A percentile compares a stretch with the other conserved stretches of the same genome.
Conservation (phyloP, 92 coral and sea anemone genomes). For the Isaurus tuberculatus region DNA sequence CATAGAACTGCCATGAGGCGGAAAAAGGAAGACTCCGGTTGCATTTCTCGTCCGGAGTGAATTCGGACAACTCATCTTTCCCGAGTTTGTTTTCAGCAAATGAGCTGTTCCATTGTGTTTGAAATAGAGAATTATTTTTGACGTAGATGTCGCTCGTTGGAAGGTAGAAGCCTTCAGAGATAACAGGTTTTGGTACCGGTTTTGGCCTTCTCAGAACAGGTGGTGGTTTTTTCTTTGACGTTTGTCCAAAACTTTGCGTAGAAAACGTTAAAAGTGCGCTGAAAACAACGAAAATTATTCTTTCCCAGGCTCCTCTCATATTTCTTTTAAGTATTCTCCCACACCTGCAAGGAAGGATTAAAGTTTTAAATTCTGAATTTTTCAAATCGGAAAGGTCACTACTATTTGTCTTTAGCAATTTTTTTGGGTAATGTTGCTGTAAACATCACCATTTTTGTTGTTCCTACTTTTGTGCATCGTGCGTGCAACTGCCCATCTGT, state of each 20-base stretch:
- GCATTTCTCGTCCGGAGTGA: constrained; percentile 87
- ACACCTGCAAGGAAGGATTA: constrained; percentile 16
- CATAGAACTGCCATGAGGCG: constrained; percentile 95
- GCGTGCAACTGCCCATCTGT: constrained; percentile 19
- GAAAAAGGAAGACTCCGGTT: constrained; percentile 76
- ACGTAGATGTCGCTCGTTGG: constrained; percentile 43
- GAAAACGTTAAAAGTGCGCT: neutral
- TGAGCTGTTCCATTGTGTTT: constrained; percentile 36
- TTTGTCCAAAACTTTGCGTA: constrained; percentile 2
- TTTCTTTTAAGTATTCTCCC: neutral
- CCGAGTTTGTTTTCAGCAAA: constrained; percentile 56
- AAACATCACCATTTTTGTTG: neutral
- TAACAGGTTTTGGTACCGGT: neutral
- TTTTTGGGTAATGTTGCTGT: neutral
- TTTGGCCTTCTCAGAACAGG: constrained; percentile 25
- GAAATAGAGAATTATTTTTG: constrained; percentile 17
- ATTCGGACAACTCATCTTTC: constrained; percentile 54
- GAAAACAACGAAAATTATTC: neutral
- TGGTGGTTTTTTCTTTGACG: constrained; percentile 5
- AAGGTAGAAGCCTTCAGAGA: constrained; percentile 56
- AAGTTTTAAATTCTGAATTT: neutral
- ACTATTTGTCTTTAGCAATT: neutral
- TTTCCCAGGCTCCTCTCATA: constrained; percentile 5
- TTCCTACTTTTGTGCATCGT: neutral
- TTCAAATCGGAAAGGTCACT: neutral